Percentiles rank a stretch among this genome's conserved stretches.
phyloP scores from a whole-genome alignment of 2,113 vertebrate species.

The Triplophysa siluroides region DNA sequence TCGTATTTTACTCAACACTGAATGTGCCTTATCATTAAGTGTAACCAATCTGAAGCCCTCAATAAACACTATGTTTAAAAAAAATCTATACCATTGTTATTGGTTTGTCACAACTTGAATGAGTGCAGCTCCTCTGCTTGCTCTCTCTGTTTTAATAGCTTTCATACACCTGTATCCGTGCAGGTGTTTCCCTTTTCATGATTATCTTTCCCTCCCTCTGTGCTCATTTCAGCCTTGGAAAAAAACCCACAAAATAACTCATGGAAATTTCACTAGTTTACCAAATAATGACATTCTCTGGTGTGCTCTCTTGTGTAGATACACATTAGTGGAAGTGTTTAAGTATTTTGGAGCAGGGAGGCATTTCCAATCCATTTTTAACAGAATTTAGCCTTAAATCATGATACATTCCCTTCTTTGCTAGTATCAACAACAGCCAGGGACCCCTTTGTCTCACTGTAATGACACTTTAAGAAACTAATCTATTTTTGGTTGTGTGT shows the following conservation, averaged over 20 bases:
- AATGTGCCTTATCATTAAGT: constrained; percentile 14
- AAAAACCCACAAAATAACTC: background rate
- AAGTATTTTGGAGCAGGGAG: background rate
- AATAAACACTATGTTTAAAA: constrained; percentile 30
- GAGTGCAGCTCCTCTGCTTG: constrained; percentile 11
- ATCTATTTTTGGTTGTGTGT: constrained; percentile 25
- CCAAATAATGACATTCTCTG: constrained; percentile 5
- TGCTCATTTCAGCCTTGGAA: constrained; percentile 19
- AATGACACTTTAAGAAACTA: constrained; percentile 38
- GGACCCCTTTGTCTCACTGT: constrained; percentile 27
- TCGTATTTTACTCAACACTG: background rate
- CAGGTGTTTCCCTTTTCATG: constrained; percentile 38
- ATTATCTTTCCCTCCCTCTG: constrained; percentile 25
- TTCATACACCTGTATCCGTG: constrained; percentile 35
- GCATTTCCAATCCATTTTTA: background rate
- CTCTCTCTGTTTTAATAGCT: constrained; percentile 37
- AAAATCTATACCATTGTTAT: constrained; percentile 12
- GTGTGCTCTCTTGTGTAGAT: background rate
- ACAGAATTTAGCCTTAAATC: constrained; percentile 10
- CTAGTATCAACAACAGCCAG: constrained; percentile 36
- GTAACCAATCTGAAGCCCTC: constrained; percentile 22
- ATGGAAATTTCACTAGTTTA: constrained; percentile 8
- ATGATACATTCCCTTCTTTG: constrained; percentile 23
- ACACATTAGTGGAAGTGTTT: constrained; percentile 14
- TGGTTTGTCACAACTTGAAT: constrained; percentile 25